Base-by-base conservation (phyloP, 2,113 vertebrate species). In the Kryptolebias marmoratus region DNA sequence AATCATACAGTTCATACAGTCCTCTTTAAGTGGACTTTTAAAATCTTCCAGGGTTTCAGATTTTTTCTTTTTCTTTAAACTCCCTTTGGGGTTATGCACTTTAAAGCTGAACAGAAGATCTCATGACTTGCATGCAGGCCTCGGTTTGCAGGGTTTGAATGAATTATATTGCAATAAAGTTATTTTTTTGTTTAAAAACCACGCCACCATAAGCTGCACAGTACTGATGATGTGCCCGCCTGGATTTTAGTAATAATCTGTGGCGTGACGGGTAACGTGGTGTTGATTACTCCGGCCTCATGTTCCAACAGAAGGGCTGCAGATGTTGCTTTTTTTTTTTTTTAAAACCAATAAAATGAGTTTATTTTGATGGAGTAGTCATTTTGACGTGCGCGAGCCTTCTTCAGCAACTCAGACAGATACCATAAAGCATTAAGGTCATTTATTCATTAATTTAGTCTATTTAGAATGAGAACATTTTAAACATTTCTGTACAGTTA, bases 1-100 rank as follows among this genome's bases (percentile, higher is more conserved):
- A 64, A 55, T 59, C 44, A 45, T 42, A 15, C 18, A 18, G 64
- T 1, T 65, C 75, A 85, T 72, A 22, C 75, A 79, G 76, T 80
- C 32, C 15, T n/a, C 48, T 15, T 50, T 50, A 50, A 5, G 15
- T 50, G 6, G 14, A 48, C 13, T 14, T 18, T 42, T 18, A 50
- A 50, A 50, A 15, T 15, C 1, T 48, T 15, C 14, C 47, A 48
- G 47, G 14, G 47, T 48, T 48, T 48, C 12, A 15, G 49, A 5
- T 6, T 1, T 52, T 52, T 22, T 15, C 9, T 13, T 56, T 36
- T 36, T 42, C 1, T 32, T 31, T 15, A 14, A 3, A 13, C 15
- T 70, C 62, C 66, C 30, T 1, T 16, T n/a, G 31, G 32, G 64
- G 36, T 59, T 56, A 31, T 27, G 8, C 36, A 64, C 32, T 4